Evolutionary conservation across 2,888 invertebrate genomes (phyloP), one percentile per base, ranked within the genome.

Genomic region (Amphiduros pacificus): DNA sequence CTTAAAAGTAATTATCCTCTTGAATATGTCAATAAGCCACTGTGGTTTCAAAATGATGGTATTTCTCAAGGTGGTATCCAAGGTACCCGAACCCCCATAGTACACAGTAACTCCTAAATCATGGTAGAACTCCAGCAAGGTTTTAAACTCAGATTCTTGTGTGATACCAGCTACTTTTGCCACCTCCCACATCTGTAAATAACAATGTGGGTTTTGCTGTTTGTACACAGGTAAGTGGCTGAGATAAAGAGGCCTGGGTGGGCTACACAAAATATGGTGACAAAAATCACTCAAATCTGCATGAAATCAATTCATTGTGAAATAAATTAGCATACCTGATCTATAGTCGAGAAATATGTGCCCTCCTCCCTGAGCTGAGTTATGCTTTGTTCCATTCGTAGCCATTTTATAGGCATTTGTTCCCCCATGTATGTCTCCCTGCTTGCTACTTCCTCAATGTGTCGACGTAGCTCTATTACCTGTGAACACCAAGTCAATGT

Each of bases 41-140:
- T 79, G 76, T 1, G 82, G 83, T 56, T 80, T 75, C 6, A 83
- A 71, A 36, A 83, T 78, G 24, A 83, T 78, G 0, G 78, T 77
- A 64, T 79, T 78, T 24, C 73, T 69, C 29, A 80, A 71, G 27
- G 75, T 65, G 44, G 70, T 72, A 66, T 79, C 78, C 27, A 74
- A 67, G 1, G 72, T 63, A 4, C 70, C 67, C 0, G 71, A 71
- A 11, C 74, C 76, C 11, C 77, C 78, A 61, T 78, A 75, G 68
- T 77, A 76, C 57, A 82, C 74, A 20, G 83, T 67, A 31, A 77
- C 73, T 1, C 83, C 83, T 5, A 82, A 74, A 68, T 82, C 82
- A 63, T 83, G 83, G 69, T 80, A 82, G 64, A 83, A 83, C 64
- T 79, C 73, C 24, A 83, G 69, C 73, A 82, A 73, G 3, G 81